Conservation (phyloP, 2,888 invertebrate genomes). For the Mechanitis messenoides region DNA sequence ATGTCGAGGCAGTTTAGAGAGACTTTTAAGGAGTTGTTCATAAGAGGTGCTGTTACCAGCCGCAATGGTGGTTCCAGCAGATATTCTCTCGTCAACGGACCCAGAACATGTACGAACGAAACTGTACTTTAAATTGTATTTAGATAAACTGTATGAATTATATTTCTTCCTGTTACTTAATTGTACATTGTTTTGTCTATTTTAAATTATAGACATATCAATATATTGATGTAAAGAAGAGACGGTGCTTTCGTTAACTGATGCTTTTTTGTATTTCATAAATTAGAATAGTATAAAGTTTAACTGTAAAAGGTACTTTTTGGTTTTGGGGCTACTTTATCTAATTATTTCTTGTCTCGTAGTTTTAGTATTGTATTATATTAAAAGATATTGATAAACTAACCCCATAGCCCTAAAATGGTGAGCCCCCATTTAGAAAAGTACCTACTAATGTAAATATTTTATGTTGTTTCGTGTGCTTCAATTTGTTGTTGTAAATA, state of each 20-base stretch:
- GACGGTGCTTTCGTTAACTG: slow-evolving; percentile 8
- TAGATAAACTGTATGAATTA: slow-evolving; percentile 9
- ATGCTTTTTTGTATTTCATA: slow-evolving; percentile 8
- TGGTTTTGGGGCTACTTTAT: slow-evolving; percentile 53
- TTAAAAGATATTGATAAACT: slow-evolving; percentile 44
- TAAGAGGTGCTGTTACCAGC: slow-evolving; percentile 78
- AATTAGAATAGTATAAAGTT: slow-evolving; percentile 9
- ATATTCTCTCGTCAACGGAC: slow-evolving; percentile 89
- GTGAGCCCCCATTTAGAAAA: slow-evolving; percentile 71
- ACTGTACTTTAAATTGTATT: slow-evolving; percentile 79
- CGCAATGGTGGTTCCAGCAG: slow-evolving; percentile 83
- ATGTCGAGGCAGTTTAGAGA: slow-evolving; percentile 97
- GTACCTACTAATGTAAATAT: slow-evolving; percentile 38
- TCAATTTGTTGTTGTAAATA: slow-evolving; percentile 29
- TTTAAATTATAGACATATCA: slow-evolving; percentile 43
- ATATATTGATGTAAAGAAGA: slow-evolving; percentile 20
- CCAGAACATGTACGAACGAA: slow-evolving; percentile 89
- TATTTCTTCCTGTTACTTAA: slow-evolving; percentile 19
- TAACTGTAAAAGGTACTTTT: slow-evolving; percentile 47
- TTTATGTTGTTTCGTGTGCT: slow-evolving; percentile 15
- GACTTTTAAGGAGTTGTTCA: slow-evolving; percentile 91
- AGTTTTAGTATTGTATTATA: slow-evolving; percentile 23
- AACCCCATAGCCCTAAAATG: slow-evolving; percentile 51
- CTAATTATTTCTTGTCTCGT: slow-evolving; percentile 31
- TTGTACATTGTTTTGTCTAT: slow-evolving; percentile 35